A percentile compares a stretch with the other conserved stretches of the same genome.
Evolutionary conservation across 2,797 vertebrate genomes (phyloP).

Genomic region (Microcaecilia unicolor): DNA sequence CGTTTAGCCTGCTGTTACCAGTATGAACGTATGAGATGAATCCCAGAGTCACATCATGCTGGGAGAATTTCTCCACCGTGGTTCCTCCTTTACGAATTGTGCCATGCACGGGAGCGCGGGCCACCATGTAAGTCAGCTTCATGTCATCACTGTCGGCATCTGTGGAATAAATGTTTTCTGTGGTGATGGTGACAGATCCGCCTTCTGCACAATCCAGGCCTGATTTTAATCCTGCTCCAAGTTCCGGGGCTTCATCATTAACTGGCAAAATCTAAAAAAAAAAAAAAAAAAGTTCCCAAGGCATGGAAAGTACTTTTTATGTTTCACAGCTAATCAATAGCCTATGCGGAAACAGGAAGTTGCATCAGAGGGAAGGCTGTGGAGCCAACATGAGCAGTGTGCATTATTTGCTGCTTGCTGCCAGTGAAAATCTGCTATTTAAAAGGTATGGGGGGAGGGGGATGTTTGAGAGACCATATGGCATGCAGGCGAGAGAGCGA

Average conservation of each 20-base stretch:
- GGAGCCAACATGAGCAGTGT: no score
- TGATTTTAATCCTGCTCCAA: slow-evolving; percentile 34
- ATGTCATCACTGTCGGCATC: slow-evolving; percentile 51
- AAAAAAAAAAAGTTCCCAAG: no score
- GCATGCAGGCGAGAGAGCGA: no score
- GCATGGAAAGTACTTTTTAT: no score
- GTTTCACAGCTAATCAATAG: no score
- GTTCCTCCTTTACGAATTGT: slow-evolving; percentile 40
- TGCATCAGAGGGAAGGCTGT: no score
- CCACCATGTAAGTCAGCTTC: slow-evolving; percentile 46
- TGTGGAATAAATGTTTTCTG: slow-evolving; percentile 46
- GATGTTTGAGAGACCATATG: no score
- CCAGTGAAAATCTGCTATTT: no score
- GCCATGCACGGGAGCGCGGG: slow-evolving; percentile 30
- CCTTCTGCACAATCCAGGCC: slow-evolving; percentile 43
- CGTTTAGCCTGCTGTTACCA: no score
- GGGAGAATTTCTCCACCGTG: slow-evolving; percentile 53
- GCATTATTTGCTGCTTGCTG: no score
- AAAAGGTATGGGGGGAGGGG: no score
- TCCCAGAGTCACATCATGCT: slow-evolving; percentile 53
- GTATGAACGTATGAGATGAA: slow-evolving; percentile 52
- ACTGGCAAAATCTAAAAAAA: slow-evolving; percentile 36
- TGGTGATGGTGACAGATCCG: slow-evolving; percentile 35
- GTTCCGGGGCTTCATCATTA: slow-evolving; percentile 53
- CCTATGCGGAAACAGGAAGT: no score